Conservation (phyloP, 2,113 vertebrate species). For the Galbula dea region DNA sequence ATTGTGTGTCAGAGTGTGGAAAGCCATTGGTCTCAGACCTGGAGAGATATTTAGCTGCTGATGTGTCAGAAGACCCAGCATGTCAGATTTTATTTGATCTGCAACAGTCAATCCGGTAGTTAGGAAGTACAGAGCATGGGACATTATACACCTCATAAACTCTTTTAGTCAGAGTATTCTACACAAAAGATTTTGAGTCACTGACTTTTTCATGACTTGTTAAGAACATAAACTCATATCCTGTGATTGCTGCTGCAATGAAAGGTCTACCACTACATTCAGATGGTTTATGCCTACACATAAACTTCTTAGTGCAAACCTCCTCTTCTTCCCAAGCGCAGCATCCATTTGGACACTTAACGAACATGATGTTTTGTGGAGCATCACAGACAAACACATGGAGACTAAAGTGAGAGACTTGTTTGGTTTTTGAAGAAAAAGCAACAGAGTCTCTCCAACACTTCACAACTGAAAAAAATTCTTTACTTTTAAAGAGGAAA, state of each 20-base stretch:
- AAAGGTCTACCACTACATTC: neutral
- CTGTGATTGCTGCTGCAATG: neutral
- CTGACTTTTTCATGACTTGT: neutral
- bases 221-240: neutral
- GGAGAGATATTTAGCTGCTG: neutral
- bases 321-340: neutral
- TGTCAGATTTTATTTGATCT: neutral
- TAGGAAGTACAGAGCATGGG: neutral
- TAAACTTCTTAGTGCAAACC: neutral
- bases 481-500: neutral
- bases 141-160: slow-evolving; percentile 39
- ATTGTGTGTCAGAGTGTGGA: neutral
- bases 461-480: neutral
- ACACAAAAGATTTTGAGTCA: neutral
- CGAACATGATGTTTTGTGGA: accelerated
- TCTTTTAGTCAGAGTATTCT: neutral
- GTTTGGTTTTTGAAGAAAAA: neutral
- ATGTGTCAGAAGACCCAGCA: neutral
- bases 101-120: neutral
- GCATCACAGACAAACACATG: neutral
- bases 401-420: neutral
- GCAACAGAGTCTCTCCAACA: neutral
- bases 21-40: neutral
- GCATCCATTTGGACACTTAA: neutral
- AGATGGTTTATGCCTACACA: neutral